phyloP scores from a whole-genome alignment of 2,113 vertebrate genomes.

The Cephalopterus ornatus region DNA sequence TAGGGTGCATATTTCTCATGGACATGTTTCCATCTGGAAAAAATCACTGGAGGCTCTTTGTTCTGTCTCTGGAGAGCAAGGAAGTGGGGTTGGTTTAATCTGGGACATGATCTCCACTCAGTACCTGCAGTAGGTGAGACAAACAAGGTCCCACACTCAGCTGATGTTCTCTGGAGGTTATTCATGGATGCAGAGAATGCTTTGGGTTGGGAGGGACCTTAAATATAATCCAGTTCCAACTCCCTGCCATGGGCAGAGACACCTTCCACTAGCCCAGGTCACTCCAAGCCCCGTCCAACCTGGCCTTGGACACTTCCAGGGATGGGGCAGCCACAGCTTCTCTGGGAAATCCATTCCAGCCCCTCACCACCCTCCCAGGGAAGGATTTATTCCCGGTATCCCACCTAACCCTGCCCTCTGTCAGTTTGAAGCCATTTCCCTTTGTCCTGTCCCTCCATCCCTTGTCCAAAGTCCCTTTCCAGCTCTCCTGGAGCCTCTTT shows the following conservation, averaged over 20 bases:
- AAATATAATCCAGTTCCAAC: neutral
- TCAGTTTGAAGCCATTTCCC: neutral
- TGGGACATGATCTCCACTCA: neutral
- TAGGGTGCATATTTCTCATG: accelerated
- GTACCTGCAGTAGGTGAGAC: neutral
- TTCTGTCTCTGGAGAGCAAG: neutral
- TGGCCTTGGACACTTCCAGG: neutral
- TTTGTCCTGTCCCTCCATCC: neutral
- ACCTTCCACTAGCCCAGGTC: neutral
- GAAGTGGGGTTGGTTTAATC: neutral
- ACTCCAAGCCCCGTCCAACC: accelerated
- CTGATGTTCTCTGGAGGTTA: neutral
- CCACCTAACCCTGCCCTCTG: neutral
- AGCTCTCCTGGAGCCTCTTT: neutral
- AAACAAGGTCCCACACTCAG: accelerated
- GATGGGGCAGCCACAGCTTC: neutral
- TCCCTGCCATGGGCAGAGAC: neutral
- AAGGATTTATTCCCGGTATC: neutral
- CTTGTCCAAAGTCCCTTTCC: neutral
- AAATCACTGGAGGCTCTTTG: neutral
- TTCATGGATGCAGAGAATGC: neutral
- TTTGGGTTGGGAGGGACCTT: neutral
- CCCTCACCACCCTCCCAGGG: neutral
- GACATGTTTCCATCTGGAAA: accelerated
- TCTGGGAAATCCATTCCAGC: neutral